Percentiles rank a stretch among this genome's conserved stretches.
phyloP scores from a whole-genome alignment of 2,113 vertebrate species.

The Aspiorhynchus laticeps region DNA sequence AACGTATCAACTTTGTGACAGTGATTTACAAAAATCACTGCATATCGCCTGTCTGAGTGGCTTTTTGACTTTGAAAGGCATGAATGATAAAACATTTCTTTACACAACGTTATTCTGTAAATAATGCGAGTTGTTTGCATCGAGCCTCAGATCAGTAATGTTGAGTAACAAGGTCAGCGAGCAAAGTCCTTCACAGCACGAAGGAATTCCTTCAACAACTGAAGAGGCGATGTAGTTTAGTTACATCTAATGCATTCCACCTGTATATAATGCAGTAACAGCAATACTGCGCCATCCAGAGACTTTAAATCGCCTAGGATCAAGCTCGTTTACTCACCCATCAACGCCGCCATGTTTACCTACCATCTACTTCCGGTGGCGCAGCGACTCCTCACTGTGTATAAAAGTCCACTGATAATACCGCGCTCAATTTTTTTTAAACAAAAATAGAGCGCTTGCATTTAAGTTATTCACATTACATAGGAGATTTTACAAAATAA shows the following conservation, averaged over 20 bases:
- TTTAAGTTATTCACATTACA: too few relatives aligned
- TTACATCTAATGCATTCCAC: rapidly evolving
- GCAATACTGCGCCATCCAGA: rapidly evolving
- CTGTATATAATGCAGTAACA: background rate
- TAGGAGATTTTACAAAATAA: too few relatives aligned
- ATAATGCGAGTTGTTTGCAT: background rate
- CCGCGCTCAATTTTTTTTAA: background rate
- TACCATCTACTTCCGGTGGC: constrained; percentile 53
- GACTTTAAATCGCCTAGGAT: constrained; percentile 26
- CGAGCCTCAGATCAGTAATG: background rate
- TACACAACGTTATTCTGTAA: background rate
- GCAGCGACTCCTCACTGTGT: background rate
- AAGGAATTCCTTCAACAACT: background rate
- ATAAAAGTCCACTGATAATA: background rate
- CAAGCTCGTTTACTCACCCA: constrained; percentile 72
- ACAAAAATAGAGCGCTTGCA: background rate
- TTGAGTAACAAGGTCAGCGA: constrained; percentile 52
- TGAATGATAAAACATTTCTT: too few relatives aligned
- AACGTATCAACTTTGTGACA: background rate
- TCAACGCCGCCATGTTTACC: constrained; percentile 79
- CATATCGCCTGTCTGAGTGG: background rate
- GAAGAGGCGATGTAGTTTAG: background rate
- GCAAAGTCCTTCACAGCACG: background rate
- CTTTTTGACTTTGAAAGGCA: background rate
- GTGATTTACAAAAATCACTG: background rate